Conservation (phyloP, 2,797 vertebrate genomes). For the Enteromius viviparus region DNA sequence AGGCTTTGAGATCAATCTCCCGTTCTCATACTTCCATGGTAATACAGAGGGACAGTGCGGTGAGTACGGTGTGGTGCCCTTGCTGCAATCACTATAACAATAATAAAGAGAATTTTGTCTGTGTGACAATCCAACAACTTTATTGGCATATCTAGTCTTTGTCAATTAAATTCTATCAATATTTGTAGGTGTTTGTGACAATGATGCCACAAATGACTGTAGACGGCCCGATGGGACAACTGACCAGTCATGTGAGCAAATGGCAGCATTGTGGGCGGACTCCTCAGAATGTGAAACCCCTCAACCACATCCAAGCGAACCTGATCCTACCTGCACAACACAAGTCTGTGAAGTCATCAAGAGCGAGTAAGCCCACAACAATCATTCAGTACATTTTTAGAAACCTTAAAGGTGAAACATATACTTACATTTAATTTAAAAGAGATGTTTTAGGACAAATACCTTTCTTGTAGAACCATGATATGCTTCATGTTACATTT, state of each 20-base stretch:
- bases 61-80: constrained; percentile 67
- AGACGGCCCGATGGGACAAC: constrained; percentile 75
- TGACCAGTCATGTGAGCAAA: constrained; percentile 71
- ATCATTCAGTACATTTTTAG: background rate
- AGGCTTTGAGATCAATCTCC: constrained; percentile 79
- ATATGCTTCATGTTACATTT: background rate
- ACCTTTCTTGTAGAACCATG: background rate
- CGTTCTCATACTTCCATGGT: constrained; percentile 77
- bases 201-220: constrained; percentile 83
- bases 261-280: constrained; percentile 79
- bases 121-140: background rate
- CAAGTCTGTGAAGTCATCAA: constrained; percentile 31
- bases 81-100: background rate
- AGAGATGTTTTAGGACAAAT: background rate
- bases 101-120: background rate
- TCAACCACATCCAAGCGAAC: constrained; percentile 33
- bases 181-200: constrained; percentile 85
- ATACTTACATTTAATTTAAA: background rate
- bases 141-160: background rate
- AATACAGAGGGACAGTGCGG: constrained; percentile 96
- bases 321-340: background rate
- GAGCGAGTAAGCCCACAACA: constrained; percentile 19
- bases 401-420: background rate
- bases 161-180: background rate
- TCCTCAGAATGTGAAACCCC: constrained; percentile 50